Evolutionary conservation across 2,888 invertebrate genomes (phyloP).

Genomic region (Dastarcus helophoroides): DNA sequence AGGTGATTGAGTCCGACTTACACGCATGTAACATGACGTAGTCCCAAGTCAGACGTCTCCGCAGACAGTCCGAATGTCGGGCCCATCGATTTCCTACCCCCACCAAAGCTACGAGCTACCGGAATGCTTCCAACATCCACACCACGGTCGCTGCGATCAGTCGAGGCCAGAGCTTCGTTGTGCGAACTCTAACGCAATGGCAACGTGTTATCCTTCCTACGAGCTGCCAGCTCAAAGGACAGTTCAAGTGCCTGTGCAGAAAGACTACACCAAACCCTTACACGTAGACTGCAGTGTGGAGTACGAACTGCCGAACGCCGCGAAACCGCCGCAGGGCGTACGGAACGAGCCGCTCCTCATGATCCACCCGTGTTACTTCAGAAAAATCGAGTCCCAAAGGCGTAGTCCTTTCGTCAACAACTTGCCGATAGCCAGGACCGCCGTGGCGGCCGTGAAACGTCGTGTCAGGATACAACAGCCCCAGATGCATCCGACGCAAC

Average conservation of each 20-base stretch:
- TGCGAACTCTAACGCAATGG: conserved; percentile 26
- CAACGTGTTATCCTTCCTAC: conserved; percentile 33
- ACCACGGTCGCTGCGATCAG: conserved; percentile 17
- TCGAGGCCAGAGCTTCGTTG: conserved; percentile 32
- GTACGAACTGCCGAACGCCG: conserved; percentile 82
- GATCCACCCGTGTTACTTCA: conserved; percentile 84
- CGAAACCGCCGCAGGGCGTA: conserved; percentile 75
- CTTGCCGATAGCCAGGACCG: conserved; percentile 45
- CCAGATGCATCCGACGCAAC: conserved; percentile 30
- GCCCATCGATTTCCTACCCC: conserved; percentile 40
- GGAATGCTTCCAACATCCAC: conserved; percentile 14
- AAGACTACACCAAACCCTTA: conserved; percentile 76
- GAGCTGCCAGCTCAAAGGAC: conserved; percentile 27
- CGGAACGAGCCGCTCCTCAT: conserved; percentile 74
- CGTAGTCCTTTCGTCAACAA: conserved; percentile 77
- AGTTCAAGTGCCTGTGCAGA: conserved; percentile 34
- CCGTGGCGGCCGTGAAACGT: conserved; percentile 20
- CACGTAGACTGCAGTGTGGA: conserved; percentile 87
- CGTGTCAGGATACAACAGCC: conserved; percentile 20
- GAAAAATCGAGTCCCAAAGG: conserved; percentile 73
- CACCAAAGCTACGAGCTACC: conserved; percentile 23
- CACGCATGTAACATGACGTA: conserved; percentile 12
- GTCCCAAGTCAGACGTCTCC: conserved; percentile 33
- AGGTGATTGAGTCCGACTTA: conserved; percentile 26
- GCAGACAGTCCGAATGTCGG: conserved; percentile 34